Evolutionary conservation across 2,888 invertebrate genomes (phyloP), one percentile per base, ranked within the genome.

Genomic region (Anoplius nigerrimus): DNA sequence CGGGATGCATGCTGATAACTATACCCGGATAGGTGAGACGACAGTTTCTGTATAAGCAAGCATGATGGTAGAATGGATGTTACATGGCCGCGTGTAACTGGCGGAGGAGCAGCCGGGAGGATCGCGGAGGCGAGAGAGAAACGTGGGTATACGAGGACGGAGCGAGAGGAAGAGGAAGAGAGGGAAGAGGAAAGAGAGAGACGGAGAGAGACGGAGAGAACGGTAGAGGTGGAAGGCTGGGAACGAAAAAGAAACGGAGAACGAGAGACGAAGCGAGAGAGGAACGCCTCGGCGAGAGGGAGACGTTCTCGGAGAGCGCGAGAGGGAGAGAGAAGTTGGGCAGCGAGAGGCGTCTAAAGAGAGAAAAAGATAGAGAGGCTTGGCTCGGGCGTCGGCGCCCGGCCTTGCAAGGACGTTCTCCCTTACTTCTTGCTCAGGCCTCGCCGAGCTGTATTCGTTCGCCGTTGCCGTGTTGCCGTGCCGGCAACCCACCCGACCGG

Each of bases 321-420:
- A 42, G 63, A 59, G 51, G 59, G 59, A 51, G 46, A 65, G 65
- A 62, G 66, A 42, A 46, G 59, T n/a, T 6, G 60, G 58, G 67
- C 62, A 64, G 63, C 55, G 57, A 69, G 52, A 62, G 53, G 61
- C 60, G 22, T 20, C n/a, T n/a, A 34, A 67, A 57, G 72, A 67
- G 54, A 60, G 69, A 66, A 66, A 72, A 71, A 69, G n/a, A 18
- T 72, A 71, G 74, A 68, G 75, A 68, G 64, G 59, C 21, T 71
- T 57, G 56, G 73, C 71, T 74, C 79, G 81, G 82, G 79, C 84
- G 84, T 82, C 83, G 84, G 79, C 83, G 76, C 71, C 75, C 81
- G 84, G 80, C 84, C 84, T 84, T 84, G 84, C 84, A 84, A 84
- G 84, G 84, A 84, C 84, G 84, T 82, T 82, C 83, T 80, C 81